Evolutionary conservation across 2,888 invertebrate genomes (phyloP), one percentile per base, ranked within the genome.

Genomic region (Parochlus steinenii): DNA sequence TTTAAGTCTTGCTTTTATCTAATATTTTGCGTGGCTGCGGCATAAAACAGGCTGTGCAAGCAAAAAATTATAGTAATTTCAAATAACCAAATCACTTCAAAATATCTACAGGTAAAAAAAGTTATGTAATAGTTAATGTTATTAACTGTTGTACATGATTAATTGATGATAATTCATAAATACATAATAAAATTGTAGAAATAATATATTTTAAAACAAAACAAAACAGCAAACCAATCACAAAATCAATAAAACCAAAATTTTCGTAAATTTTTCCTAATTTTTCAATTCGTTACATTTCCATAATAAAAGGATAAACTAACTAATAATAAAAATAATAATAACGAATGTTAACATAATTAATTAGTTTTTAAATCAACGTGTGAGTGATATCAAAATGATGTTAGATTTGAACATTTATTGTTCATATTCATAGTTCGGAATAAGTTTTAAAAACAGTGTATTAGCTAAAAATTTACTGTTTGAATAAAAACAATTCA

Each of bases 21-120:
- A n/a, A n/a, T n/a, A n/a, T n/a, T n/a, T n/a, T 59, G 59, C 59
- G 59, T 59, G 59, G 59, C 59, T 58, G 58, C 58, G 58, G 59
- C 59, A 58, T 56, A n/a, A n/a, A n/a, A 56, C 55, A 55, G 52
- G 52, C 50, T 53, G 57, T 58, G 58, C 59, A 59, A 58, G 58
- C 58, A 59, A 56, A 47, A 55, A 56, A 55, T 49, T 49, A 17
- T 19, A 26, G n/a, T 34, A 28, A 34, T 24, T 36, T 30, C 24
- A 36, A 36, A 29, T 30, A 36, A 36, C 30, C 30, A 29, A 30
- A 29, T 30, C 14, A 22, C 23, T 24, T 32, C 11, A 24, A 23
- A 33, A 24, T 25, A 8, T 31, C 25, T 23, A 24, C 24, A 25
- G 4, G 6, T 33, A 16, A 33, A 33, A n/a, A 25, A 33, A 27